phyloP scores from a whole-genome alignment of 2,888 invertebrate species.

The Callyntrura sp. region DNA sequence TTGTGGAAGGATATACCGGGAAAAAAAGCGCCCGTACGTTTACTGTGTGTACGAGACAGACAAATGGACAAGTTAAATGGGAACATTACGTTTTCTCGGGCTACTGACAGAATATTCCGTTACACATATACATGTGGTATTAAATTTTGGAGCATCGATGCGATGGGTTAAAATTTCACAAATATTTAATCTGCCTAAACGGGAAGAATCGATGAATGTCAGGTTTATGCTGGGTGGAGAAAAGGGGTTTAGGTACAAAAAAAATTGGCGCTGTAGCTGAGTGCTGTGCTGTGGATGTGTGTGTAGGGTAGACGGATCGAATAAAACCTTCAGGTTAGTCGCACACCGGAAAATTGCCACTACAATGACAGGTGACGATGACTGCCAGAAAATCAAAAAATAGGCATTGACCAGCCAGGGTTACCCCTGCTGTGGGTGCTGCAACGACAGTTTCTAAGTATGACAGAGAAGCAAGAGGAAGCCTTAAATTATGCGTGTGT shows the following conservation, averaged over 20 bases:
- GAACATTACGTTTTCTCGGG: conserved; percentile 13
- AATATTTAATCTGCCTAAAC: conserved; percentile 70
- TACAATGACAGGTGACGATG: conserved; percentile 17
- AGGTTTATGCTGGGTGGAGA: conserved; percentile 31
- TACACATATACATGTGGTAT: background rate
- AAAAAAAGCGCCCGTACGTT: too few species aligned
- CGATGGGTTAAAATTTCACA: conserved; percentile 48
- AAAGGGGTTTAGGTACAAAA: background rate
- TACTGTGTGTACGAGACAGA: background rate
- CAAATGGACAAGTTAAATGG: conserved; percentile 4
- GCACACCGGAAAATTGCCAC: background rate
- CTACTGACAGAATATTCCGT: conserved; percentile 11
- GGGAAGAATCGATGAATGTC: conserved; percentile 70
- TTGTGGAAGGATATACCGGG: too few species aligned
- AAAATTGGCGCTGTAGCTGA: too few species aligned
- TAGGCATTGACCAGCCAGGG: too few species aligned
- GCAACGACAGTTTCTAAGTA: too few species aligned
- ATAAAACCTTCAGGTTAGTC: too few species aligned
- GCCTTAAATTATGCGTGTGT: too few species aligned
- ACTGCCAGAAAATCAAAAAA: background rate
- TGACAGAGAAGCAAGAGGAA: too few species aligned
- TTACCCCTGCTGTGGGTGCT: too few species aligned
- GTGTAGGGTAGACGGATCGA: too few species aligned
- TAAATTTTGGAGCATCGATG: background rate
- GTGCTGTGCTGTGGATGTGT: background rate